Conservation (phyloP, 2,113 vertebrate genomes). For the Diphyllodes magnificus region DNA sequence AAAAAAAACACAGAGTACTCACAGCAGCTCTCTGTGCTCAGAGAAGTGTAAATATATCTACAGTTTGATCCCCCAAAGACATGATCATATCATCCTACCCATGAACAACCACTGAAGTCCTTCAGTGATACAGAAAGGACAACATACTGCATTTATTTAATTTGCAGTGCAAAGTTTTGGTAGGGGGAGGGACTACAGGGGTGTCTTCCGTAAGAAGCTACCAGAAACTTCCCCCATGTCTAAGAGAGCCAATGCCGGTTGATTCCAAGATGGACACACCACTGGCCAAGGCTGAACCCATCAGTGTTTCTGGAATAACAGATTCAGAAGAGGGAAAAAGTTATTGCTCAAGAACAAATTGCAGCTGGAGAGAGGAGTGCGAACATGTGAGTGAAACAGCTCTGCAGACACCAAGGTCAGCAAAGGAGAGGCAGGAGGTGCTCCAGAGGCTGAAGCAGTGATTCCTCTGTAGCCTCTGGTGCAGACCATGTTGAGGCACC, state of each 20-base stretch:
- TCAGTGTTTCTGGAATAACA: not conserved
- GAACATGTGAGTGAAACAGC: not conserved
- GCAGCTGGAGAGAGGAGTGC: not conserved
- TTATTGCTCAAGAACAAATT: not conserved
- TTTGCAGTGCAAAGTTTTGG: not conserved
- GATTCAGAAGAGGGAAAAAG: not conserved
- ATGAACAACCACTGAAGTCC: not conserved
- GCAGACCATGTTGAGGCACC: not conserved
- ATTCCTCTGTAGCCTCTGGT: not conserved
- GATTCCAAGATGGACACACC: not conserved
- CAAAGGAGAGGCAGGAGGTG: not conserved
- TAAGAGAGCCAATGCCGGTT: not conserved
- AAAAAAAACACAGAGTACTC: not conserved
- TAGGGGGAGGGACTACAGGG: not conserved
- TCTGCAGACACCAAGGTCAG: not conserved
- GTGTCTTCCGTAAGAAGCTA: not conserved
- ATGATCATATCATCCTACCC: too few species aligned
- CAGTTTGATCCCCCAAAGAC: not conserved
- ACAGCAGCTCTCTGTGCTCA: fast-evolving
- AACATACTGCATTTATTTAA: not conserved
- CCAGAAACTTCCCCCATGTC: not conserved
- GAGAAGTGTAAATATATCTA: not conserved
- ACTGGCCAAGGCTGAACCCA: not conserved
- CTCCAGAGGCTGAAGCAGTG: not conserved
- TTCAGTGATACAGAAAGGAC: not conserved